A percentile compares a stretch with the other conserved stretches of the same genome.
Conservation (phyloP, 2,888 invertebrate species). For the Epicampocera succincta region DNA sequence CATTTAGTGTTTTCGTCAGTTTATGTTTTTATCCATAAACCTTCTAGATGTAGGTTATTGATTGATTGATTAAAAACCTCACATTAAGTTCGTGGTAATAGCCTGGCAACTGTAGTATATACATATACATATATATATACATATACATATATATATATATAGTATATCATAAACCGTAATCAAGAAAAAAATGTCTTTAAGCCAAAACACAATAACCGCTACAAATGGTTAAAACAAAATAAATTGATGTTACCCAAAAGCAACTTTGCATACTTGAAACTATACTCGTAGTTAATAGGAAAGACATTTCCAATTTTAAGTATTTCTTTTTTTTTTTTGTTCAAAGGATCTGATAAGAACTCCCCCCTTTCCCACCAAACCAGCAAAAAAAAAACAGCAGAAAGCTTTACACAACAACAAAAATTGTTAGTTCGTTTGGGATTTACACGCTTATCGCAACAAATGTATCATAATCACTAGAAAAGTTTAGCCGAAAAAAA, state of each 20-base stretch:
- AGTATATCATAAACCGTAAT: constrained; percentile 43
- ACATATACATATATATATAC: too few relatives aligned
- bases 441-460: constrained; percentile 62
- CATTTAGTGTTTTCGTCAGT: neutral
- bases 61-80: constrained; percentile 15
- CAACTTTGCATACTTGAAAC: constrained; percentile 42
- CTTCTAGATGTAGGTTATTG: constrained; percentile 43
- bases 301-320: constrained; percentile 42
- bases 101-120: constrained; percentile 7
- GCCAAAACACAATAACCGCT: neutral
- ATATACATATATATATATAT: too few relatives aligned
- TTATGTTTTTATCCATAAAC: constrained; percentile 8
- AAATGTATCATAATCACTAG: constrained; percentile 69
- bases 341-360: constrained; percentile 45
- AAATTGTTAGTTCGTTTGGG: constrained; percentile 20
- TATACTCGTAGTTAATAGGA: constrained; percentile 12
- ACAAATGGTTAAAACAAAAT: constrained; percentile 11
- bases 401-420: constrained; percentile 23
- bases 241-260: constrained; percentile 27
- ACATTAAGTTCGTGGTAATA: constrained; percentile 1
- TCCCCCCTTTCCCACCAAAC: constrained; percentile 24
- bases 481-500: constrained; percentile 61
- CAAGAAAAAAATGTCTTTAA: constrained; percentile 11
- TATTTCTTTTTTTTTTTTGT: constrained; percentile 7
- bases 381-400: constrained; percentile 22